phyloP scores from a whole-genome alignment of 2,113 vertebrate genomes.

The Dicerorhinus sumatrensis region DNA sequence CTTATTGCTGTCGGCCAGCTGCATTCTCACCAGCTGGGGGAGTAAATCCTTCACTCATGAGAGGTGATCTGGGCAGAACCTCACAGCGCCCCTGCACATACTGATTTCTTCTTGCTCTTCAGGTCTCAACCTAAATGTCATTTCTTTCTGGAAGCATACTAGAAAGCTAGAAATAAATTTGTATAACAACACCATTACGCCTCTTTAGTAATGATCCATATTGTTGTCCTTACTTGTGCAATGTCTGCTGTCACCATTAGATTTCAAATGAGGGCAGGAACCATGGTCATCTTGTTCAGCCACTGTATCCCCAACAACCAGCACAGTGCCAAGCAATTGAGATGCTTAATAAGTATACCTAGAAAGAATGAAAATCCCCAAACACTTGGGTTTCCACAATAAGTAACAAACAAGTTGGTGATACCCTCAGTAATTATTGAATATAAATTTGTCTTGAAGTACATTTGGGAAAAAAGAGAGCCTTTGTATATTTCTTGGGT shows the following conservation, averaged over 20 bases:
- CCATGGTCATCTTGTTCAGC: not conserved
- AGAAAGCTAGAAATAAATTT: not conserved
- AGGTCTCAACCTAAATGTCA: not conserved
- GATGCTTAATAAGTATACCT: not conserved
- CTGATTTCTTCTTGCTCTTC: not conserved
- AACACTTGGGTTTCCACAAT: not conserved
- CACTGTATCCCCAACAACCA: not conserved
- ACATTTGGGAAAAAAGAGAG: not conserved
- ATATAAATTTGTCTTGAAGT: conserved; percentile 31
- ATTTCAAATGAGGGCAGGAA: not conserved
- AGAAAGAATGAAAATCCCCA: not conserved
- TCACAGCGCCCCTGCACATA: not conserved
- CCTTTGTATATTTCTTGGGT: not conserved
- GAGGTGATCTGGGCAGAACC: not conserved
- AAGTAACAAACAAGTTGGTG: not conserved
- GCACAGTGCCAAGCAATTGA: not conserved
- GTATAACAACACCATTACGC: not conserved
- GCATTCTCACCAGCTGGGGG: not conserved
- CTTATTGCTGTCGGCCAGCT: not conserved
- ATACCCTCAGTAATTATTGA: not conserved
- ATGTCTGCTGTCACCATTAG: not conserved
- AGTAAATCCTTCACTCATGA: not conserved
- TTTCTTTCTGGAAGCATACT: not conserved
- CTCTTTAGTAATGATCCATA: not conserved
- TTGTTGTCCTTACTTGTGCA: not conserved